A percentile compares a stretch with the other conserved stretches of the same genome.
phyloP scores from a whole-genome alignment of 2,888 invertebrate genomes.

The Exocentrus adspersus region DNA sequence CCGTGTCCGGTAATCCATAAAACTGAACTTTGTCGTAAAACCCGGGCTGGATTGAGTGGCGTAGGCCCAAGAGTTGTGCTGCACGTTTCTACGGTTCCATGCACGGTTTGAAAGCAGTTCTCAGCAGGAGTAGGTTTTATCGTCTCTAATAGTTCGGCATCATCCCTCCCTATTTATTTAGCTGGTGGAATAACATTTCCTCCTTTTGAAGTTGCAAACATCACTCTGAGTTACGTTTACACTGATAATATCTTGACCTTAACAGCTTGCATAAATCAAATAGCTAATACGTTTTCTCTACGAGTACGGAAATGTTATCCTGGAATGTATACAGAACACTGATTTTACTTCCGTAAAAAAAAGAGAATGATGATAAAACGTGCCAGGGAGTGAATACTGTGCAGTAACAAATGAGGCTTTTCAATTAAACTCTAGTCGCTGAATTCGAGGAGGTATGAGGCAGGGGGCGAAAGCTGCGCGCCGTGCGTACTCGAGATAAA shows the following conservation, averaged over 20 bases:
- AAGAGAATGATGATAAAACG: too few relatives aligned
- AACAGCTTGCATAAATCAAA: not conserved
- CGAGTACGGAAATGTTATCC: not conserved
- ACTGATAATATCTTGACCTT: not conserved
- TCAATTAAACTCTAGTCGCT: too few relatives aligned
- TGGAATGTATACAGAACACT: too few relatives aligned
- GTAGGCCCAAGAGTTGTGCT: too few relatives aligned
- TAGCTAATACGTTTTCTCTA: not conserved
- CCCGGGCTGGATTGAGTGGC: not conserved
- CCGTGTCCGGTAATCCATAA: not conserved
- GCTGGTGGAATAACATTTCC: constrained; percentile 38
- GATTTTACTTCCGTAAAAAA: too few relatives aligned
- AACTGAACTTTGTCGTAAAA: not conserved
- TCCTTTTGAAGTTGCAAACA: constrained; percentile 32
- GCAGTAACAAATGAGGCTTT: too few relatives aligned
- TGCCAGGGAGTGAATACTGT: too few relatives aligned
- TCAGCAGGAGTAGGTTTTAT: constrained; percentile 33
- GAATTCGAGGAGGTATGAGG: too few relatives aligned
- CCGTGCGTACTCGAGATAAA: too few relatives aligned
- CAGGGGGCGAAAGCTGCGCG: too few relatives aligned
- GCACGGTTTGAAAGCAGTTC: too few relatives aligned
- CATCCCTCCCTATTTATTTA: constrained; percentile 37
- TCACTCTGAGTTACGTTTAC: not conserved
- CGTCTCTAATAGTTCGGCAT: constrained; percentile 24
- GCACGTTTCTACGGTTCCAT: too few relatives aligned